Evolutionary conservation across 2,113 vertebrate genomes (phyloP).

Genomic region (Datnioides undecimradiatus): DNA sequence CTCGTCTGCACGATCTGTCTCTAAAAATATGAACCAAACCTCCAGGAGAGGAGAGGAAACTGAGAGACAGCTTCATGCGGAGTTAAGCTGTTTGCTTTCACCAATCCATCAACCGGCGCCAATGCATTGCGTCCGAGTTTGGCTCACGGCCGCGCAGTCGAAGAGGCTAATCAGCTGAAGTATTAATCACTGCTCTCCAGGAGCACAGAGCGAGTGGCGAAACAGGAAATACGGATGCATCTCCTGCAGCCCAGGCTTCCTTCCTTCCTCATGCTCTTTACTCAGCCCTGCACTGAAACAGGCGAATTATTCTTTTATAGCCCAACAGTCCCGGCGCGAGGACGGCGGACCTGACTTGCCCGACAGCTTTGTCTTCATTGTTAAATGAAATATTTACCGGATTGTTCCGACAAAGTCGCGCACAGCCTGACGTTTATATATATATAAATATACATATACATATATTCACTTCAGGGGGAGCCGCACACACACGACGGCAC

Average conservation of each 20-base stretch:
- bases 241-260: too few species aligned
- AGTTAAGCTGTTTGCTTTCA: too few species aligned
- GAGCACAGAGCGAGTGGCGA: neutral
- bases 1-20: too few species aligned
- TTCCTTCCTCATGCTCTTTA: neutral
- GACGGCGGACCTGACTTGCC: neutral
- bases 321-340: neutral
- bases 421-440: conserved; percentile 2
- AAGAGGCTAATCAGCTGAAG: neutral
- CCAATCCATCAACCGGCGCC: too few species aligned
- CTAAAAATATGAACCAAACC: too few species aligned
- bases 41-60: too few species aligned
- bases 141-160: neutral
- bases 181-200: neutral
- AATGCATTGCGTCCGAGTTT: neutral
- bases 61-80: too few species aligned
- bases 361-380: conserved; percentile 2
- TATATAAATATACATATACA: too few species aligned
- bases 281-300: neutral
- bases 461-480: neutral
- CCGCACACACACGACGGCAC: neutral
- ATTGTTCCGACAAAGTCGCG: conserved; percentile 6
- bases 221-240: neutral
- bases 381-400: conserved; percentile 39
- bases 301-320: neutral